Evolutionary conservation across 2,113 vertebrate species (phyloP).

Genomic region (Fukomys damarensis): DNA sequence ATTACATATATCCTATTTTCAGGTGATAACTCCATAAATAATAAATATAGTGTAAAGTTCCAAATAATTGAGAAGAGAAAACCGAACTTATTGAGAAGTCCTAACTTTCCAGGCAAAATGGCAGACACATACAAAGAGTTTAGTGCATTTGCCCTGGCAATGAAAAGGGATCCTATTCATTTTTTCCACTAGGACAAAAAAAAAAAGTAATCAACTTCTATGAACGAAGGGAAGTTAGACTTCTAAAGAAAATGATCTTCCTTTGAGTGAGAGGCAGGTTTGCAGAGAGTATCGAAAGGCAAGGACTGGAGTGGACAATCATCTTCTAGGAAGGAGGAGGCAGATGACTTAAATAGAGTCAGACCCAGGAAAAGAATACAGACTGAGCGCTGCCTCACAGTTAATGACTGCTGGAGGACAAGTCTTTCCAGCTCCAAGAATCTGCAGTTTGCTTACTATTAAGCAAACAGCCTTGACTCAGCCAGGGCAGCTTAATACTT

Average conservation of each 20-base stretch:
- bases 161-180: background rate
- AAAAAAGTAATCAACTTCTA: background rate
- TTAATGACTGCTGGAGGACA: background rate
- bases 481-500: background rate
- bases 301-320: background rate
- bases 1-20: conserved; percentile 34
- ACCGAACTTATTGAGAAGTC: background rate
- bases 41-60: background rate
- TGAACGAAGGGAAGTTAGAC: background rate
- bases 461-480: background rate
- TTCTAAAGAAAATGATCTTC: background rate
- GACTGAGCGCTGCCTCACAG: background rate
- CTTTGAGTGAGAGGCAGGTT: rapidly evolving
- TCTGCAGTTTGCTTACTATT: background rate
- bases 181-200: background rate
- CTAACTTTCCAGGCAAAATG: background rate
- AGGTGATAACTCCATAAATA: background rate
- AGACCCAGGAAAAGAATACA: background rate
- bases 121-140: background rate
- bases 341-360: background rate
- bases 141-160: background rate
- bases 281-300: rapidly evolving
- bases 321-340: background rate
- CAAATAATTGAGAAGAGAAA: conserved; percentile 17
- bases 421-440: background rate